A percentile compares a stretch with the other conserved stretches of the same genome.
Evolutionary conservation across 2,888 invertebrate species (phyloP).

Genomic region (Lasius platythorax): DNA sequence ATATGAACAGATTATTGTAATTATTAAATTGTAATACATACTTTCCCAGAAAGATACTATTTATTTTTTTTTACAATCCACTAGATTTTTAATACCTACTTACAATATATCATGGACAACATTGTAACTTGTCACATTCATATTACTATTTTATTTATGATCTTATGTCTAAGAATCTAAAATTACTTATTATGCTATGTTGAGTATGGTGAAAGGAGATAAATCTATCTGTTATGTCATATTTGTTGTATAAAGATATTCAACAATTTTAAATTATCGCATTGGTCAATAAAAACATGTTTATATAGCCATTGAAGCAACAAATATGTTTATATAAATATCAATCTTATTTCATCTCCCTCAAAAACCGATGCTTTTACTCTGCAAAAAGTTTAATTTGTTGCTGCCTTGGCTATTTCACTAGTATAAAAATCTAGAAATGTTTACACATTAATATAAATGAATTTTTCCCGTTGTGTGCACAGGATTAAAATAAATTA

Average conservation of each 20-base stretch:
- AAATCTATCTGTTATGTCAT: conserved; percentile 30
- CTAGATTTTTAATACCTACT: conserved; percentile 32
- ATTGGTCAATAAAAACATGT: conserved; percentile 42
- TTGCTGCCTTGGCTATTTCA: conserved; percentile 33
- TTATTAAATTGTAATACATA: conserved; percentile 16
- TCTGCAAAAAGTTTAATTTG: conserved; percentile 24
- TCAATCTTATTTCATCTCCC: conserved; percentile 5
- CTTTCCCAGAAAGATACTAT: conserved; percentile 18
- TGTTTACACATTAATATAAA: conserved; percentile 32
- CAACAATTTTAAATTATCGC: conserved; percentile 41
- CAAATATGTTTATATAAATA: conserved; percentile 22
- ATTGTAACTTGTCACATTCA: conserved; percentile 39
- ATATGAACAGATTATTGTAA: conserved; percentile 20
- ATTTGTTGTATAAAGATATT: conserved; percentile 45
- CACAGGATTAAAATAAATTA: conserved; percentile 20
- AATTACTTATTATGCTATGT: conserved; percentile 2
- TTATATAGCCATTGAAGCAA: conserved; percentile 28
- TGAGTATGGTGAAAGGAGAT: background rate
- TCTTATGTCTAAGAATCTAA: conserved; percentile 8
- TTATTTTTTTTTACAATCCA: conserved; percentile 31
- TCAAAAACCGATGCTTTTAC: conserved; percentile 19
- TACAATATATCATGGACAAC: conserved; percentile 25
- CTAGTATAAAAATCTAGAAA: conserved; percentile 51
- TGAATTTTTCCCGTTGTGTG: background rate
- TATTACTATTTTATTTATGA: conserved; percentile 3